Base-by-base conservation (phyloP, 1,140 invertebrate genomes). In the Belonocnema kinseyi region DNA sequence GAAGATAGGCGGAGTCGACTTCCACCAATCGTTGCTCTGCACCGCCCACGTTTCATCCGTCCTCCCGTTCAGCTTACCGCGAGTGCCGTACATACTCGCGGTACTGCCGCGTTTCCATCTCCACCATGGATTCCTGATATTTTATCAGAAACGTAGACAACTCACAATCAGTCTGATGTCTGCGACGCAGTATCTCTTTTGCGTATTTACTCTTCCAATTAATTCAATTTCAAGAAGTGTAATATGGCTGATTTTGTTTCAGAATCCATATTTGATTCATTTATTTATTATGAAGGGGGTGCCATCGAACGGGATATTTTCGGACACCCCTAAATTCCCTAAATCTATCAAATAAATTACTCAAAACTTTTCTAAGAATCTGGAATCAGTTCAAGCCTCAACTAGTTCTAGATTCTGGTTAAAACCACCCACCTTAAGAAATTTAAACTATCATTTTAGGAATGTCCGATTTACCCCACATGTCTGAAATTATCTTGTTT, bases 1-100 rank as follows among this genome's bases (percentile, higher is more conserved):
- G 84, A 85, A 82, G 80, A 89, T 89, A 90, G 90, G 89, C 89
- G 89, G 89, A 90, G 90, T 89, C 86, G 66, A 77, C 83, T 79
- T 85, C 83, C 82, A 83, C 90, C 90, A 91, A 91, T 91, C 88
- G 84, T 83, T 80, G 82, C 83, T 82, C 87, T 88, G 88, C 86
- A 83, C 87, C 88, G 89, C 89, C 88, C 84, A 88, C 87, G 85
- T 87, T 82, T 88, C 87, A 81, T 77, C 80, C 78, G 86, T 89
- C 86, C 88, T 86, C 88, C 84, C 87, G 77, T 82, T 81, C 81
- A 82, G 77, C 82, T 86, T 81, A 82, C 80, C 81, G 81, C 13
- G 21, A 40, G 80, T 82, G 40, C 40, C 40, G 40, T 46, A 46
- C 73, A 72, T 84, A 83, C 75, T 83, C 78, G 73, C 73, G n/a